A percentile compares a stretch with the other conserved stretches of the same genome.
Conservation (phyloP, 2,888 invertebrate genomes). For the Cheiracanthium punctorium region DNA sequence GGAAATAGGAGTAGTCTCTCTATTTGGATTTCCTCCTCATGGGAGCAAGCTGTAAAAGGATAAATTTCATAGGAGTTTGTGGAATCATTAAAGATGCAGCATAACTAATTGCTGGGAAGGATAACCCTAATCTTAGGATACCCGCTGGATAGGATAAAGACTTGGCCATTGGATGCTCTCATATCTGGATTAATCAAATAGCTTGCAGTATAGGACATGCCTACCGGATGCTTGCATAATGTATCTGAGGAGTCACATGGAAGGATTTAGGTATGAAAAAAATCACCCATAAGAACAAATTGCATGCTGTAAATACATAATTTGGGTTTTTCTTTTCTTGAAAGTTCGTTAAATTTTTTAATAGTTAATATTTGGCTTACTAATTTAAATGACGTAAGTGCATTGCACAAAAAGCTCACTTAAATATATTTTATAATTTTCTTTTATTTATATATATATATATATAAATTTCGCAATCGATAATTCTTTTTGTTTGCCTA, state of each 20-base stretch:
- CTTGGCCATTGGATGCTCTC: slow-evolving; percentile 20
- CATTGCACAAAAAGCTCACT: no score
- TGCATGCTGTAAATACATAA: slow-evolving; percentile 44
- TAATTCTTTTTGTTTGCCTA: slow-evolving; percentile 45
- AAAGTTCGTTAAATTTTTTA: no score
- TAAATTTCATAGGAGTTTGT: slow-evolving; percentile 18
- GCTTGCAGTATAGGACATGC: no score
- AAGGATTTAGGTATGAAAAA: slow-evolving; percentile 60
- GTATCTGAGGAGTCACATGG: slow-evolving; percentile 21
- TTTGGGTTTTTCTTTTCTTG: background rate
- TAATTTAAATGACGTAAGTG: no score
- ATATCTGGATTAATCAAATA: slow-evolving; percentile 27
- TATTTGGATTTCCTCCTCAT: slow-evolving; percentile 30
- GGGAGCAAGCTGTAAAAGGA: slow-evolving; percentile 20
- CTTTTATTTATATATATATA: no score
- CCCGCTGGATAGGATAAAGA: slow-evolving; percentile 38
- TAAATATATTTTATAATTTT: no score
- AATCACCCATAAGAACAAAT: slow-evolving; percentile 34
- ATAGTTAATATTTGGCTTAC: no score
- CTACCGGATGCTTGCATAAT: slow-evolving; percentile 31
- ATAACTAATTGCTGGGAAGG: slow-evolving; percentile 31
- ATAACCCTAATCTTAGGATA: slow-evolving; percentile 19
- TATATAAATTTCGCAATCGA: background rate
- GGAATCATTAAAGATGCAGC: slow-evolving; percentile 25
- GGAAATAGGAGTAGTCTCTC: slow-evolving; percentile 16